Percentiles rank a stretch among this genome's conserved stretches.
Evolutionary conservation across 2,888 invertebrate species (phyloP).

Genomic region (Oscheius onirici): DNA sequence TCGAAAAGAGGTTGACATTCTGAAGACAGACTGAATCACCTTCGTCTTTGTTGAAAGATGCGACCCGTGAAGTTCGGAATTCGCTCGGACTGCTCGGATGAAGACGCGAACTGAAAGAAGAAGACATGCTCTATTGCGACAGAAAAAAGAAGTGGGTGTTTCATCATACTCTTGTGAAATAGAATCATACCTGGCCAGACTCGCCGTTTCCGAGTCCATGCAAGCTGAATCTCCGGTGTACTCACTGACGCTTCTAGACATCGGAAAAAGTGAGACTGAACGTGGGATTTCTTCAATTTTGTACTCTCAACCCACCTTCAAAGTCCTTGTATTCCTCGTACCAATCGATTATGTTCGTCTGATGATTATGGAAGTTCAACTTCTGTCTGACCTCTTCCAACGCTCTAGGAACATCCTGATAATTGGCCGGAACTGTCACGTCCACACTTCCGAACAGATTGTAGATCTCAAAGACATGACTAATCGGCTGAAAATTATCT

Average conservation of each 20-base stretch:
- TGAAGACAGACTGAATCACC: neutral
- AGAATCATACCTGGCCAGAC: slow-evolving; percentile 23
- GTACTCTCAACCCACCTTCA: neutral
- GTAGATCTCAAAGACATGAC: slow-evolving; percentile 58
- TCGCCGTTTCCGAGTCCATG: slow-evolving; percentile 30
- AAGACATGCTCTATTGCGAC: too few species aligned
- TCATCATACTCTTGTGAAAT: neutral
- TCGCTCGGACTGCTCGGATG: slow-evolving; percentile 23
- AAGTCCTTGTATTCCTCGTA: slow-evolving; percentile 38
- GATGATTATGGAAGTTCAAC: slow-evolving; percentile 45
- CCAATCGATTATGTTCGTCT: slow-evolving; percentile 56
- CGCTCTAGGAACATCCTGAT: slow-evolving; percentile 47
- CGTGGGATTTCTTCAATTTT: neutral
- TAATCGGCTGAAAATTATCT: slow-evolving; percentile 50
- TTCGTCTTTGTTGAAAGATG: slow-evolving; percentile 27
- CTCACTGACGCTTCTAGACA: slow-evolving; percentile 44
- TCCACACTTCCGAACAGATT: slow-evolving; percentile 55
- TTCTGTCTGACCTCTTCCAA: slow-evolving; percentile 41
- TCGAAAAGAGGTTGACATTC: neutral
- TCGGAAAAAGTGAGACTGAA: slow-evolving; percentile 26
- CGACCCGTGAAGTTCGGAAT: neutral
- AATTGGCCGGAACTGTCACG: slow-evolving; percentile 49
- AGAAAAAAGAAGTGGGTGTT: neutral
- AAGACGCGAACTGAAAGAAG: slow-evolving; percentile 13
- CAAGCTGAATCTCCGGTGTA: slow-evolving; percentile 30